Evolutionary conservation across 2,888 invertebrate genomes (phyloP), one percentile per base, ranked within the genome.

Genomic region (Tetropium fuscum): DNA sequence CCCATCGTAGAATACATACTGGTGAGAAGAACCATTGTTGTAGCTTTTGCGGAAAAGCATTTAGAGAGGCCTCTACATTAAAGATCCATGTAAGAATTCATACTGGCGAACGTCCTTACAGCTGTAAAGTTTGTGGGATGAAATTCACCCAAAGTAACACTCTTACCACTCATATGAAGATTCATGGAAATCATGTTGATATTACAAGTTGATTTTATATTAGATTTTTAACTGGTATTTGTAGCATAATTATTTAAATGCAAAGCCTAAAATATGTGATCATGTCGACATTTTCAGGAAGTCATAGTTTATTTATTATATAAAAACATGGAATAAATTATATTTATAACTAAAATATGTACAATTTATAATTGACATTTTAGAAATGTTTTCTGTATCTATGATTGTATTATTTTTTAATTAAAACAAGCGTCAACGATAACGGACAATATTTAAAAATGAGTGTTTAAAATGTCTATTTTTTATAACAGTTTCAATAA

Each of bases 61-160:
- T 74, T 41, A 63, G 72, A 36, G 72, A 73, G 53, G 68, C 71
- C 1, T 75, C 74, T 1, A 68, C 68, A 10, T 60, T 76, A 40
- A 75, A 70, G 53, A 69, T 71, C 30, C 76, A 76, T 54, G 55
- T 66, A 7, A 64, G 74, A 34, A 74, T 72, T 56, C 76, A 76
- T 49, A 76, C 75, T n/a, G 75, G 76, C 0, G 74, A 74, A 48
- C 63, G 65, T 30, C 74, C 74, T 4, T 74, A 74, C 49, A 53
- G 51, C 16, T 76, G 76, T 59, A 68, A 67, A 38, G 49, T 71
- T 10, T 76, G 76, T 58, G 69, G 64, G n/a, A 71, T 65, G 58
- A 70, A 60, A 54, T 76, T 76, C 60, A 71, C 73, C 0, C 74
- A 76, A 58, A 74, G 73, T 40, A 73, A 69, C 62, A 73, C 72